Base-by-base conservation (phyloP, 2,797 vertebrate species). In the Discoglossus pictus region DNA sequence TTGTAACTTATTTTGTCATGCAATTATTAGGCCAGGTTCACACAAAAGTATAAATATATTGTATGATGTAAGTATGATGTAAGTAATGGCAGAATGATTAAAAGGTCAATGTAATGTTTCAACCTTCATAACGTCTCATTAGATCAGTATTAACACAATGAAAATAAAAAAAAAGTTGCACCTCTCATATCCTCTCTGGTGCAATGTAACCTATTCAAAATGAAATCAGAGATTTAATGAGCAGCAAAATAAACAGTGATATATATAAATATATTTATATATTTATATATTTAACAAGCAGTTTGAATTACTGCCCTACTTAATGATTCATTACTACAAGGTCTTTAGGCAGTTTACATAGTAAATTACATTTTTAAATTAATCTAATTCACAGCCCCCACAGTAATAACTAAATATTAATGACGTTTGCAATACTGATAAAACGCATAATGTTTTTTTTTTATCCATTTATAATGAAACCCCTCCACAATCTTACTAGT, bases 161-260 rank as follows among this genome's bases (percentile, higher is more conserved):
- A n/a, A n/a, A n/a, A n/a, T n/a, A n/a, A n/a, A n/a, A n/a, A n/a
- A n/a, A n/a, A n/a, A n/a, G n/a, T n/a, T n/a, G n/a, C 59, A 69
- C 58, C 48, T 42, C 59, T 69, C 67, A 55, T 69, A 62, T 69
- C 66, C 61, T 58, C 40, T n/a, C 48, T 46, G 66, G n/a, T 46
- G 58, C 56, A 61, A 54, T 46, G 47, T 44, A 68, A 18, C 12
- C 48, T 15, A 25, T 44, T 61, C 66, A 68, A 68, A 58, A 48
- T 61, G 39, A 68, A 68, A 54, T 47, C 16, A 18, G 10, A 46
- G 38, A 54, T 54, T 54, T 61, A 61, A 68, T 68, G 66, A 68
- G 58, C 27, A 38, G 18, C 20, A 38, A 50, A 53, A 61, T 35
- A 68, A 43, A 54, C 39, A 42, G 31, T 31, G 46, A 20, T 20